These are phyloP conservation scores for Nymphalis urticae DNA, from an alignment of 2,888 invertebrate genomes.

Conservation along the genomic window DNA sequence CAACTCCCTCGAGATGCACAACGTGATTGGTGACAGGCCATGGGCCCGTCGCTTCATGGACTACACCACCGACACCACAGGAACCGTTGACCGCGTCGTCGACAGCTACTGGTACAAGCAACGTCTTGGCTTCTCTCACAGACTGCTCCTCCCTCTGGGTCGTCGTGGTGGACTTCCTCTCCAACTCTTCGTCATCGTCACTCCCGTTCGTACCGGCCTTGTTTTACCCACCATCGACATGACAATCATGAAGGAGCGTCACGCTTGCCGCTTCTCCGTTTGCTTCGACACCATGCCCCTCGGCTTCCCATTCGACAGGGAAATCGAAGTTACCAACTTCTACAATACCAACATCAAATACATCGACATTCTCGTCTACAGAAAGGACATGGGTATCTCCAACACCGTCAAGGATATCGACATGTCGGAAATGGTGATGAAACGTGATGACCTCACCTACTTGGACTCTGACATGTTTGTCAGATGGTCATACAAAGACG, in stretches of 20 bases:
- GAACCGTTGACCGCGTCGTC: conserved; percentile 75
- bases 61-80: conserved; percentile 56
- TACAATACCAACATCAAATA: conserved; percentile 85
- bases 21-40: conserved; percentile 82
- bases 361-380: conserved; percentile 84
- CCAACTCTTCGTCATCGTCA: conserved; percentile 84
- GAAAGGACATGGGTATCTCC: conserved; percentile 73
- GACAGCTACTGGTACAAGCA: conserved; percentile 80
- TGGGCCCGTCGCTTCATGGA: conserved; percentile 62
- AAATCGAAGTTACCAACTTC: conserved; percentile 81
- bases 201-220: conserved; percentile 76
- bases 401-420: conserved; percentile 66
- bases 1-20: conserved; percentile 84
- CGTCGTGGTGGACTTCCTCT: conserved; percentile 82
- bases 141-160: conserved; percentile 87
- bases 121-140: conserved; percentile 84
- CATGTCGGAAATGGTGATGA: conserved; percentile 67
- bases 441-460: conserved; percentile 70
- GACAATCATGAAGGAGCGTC: conserved; percentile 74
- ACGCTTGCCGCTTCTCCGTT: conserved; percentile 78
- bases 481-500: conserved; percentile 65
- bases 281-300: conserved; percentile 84
- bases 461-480: conserved; percentile 67
- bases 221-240: conserved; percentile 71
- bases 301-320: conserved; percentile 89